Evolutionary conservation across 2,888 invertebrate genomes (phyloP).

Genomic region (Andrena haemorrhoa): DNA sequence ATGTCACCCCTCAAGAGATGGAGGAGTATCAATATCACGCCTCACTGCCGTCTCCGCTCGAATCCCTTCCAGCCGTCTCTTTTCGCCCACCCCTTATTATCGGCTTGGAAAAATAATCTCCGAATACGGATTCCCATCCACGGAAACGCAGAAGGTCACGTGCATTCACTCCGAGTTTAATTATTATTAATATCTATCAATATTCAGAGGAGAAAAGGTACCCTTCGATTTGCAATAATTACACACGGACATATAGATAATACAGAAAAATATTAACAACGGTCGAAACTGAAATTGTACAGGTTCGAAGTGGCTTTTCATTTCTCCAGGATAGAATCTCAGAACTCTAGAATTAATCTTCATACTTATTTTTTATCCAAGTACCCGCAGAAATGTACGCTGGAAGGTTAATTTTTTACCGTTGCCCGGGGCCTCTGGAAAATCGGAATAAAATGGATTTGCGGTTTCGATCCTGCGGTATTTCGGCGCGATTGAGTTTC

Average conservation of each 20-base stretch:
- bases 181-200: constrained; percentile 36
- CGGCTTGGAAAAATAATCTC: constrained; percentile 78
- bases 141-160: constrained; percentile 21
- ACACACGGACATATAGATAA: too few relatives aligned
- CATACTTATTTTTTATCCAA: not conserved
- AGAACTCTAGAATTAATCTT: too few relatives aligned
- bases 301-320: too few relatives aligned
- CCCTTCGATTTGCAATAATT: not conserved
- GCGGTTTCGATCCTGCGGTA: constrained; percentile 3
- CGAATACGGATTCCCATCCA: constrained; percentile 61
- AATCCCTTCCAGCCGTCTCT: constrained; percentile 65
- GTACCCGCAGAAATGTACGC: not conserved
- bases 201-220: not conserved
- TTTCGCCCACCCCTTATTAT: constrained; percentile 76
- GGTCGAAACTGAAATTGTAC: too few relatives aligned
- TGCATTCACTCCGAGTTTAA: constrained; percentile 41
- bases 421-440: not conserved
- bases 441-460: constrained; percentile 42
- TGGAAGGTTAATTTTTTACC: not conserved
- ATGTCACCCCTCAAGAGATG: constrained; percentile 77
- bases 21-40: constrained; percentile 83
- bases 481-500: not conserved
- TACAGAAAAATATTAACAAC: too few relatives aligned
- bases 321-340: too few relatives aligned
- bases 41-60: constrained; percentile 77